Evolutionary conservation across 2,113 vertebrate genomes (phyloP).

Genomic region (Campylomormyrus tamandua): DNA sequence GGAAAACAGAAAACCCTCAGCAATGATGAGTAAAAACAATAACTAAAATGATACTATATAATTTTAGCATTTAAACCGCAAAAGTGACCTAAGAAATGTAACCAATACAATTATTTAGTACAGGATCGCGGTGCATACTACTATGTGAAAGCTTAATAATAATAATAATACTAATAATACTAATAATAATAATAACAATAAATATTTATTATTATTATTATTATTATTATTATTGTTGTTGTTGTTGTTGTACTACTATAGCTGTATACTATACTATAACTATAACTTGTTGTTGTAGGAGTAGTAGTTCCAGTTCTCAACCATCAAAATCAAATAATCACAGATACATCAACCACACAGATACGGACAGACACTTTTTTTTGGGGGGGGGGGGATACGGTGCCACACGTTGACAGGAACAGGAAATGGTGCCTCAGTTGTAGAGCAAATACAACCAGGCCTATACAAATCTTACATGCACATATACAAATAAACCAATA

Average conservation of each 20-base stretch:
- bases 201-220: no score
- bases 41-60: not conserved
- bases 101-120: not conserved
- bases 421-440: not conserved
- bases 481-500: not conserved
- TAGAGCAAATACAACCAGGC: not conserved
- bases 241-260: no score
- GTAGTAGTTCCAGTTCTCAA: not conserved
- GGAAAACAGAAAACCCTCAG: not conserved
- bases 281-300: not conserved
- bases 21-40: not conserved
- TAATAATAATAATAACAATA: not conserved
- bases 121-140: not conserved
- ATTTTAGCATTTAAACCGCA: not conserved
- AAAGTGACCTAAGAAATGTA: not conserved
- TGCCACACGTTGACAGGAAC: not conserved
- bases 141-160: not conserved
- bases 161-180: not conserved
- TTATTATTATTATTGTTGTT: no score
- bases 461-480: not conserved
- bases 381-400: not conserved
- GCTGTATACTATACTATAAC: no score
- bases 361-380: not conserved
- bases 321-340: not conserved
- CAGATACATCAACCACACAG: not conserved